These are phyloP conservation scores for Onychomys torridus DNA, from an alignment of 2,797 vertebrate species.

Conservation along the genomic window DNA sequence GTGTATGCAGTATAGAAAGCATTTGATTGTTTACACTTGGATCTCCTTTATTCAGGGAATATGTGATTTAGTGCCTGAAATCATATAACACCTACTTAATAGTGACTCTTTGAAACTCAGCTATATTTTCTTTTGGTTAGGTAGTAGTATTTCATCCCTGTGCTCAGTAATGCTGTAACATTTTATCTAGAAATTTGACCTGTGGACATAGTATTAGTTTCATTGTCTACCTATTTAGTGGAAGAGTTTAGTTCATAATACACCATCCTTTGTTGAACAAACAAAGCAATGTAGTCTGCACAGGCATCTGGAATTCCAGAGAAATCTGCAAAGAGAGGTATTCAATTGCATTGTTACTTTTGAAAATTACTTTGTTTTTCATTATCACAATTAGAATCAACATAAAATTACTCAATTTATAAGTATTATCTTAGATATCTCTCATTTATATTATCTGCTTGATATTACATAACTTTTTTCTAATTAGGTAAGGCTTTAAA, in stretches of 20 bases:
- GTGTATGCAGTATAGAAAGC: not conserved
- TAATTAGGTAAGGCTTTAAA: not conserved
- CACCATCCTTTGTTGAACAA: too few relatives aligned
- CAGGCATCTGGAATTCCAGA: not conserved
- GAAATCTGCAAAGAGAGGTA: not conserved
- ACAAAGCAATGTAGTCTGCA: not conserved
- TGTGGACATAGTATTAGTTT: not conserved
- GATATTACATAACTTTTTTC: not conserved
- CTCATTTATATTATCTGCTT: not conserved
- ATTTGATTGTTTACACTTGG: not conserved
- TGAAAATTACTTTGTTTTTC: not conserved
- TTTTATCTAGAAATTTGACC: not conserved
- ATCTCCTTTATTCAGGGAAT: not conserved
- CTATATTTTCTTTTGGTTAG: not conserved
- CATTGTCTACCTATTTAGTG: not conserved
- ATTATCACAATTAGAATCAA: not conserved
- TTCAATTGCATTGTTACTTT: not conserved
- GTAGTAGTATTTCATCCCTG: not conserved
- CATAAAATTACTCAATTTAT: not conserved
- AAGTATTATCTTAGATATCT: not conserved
- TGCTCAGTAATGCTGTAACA: not conserved
- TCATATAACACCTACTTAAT: accelerated
- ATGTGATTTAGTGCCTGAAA: not conserved
- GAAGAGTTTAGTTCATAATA: too few relatives aligned
- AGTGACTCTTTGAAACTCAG: not conserved